A percentile compares a stretch with the other conserved stretches of the same genome.
phyloP scores from a whole-genome alignment of 1,140 invertebrate species.

The Nebria ingens region DNA sequence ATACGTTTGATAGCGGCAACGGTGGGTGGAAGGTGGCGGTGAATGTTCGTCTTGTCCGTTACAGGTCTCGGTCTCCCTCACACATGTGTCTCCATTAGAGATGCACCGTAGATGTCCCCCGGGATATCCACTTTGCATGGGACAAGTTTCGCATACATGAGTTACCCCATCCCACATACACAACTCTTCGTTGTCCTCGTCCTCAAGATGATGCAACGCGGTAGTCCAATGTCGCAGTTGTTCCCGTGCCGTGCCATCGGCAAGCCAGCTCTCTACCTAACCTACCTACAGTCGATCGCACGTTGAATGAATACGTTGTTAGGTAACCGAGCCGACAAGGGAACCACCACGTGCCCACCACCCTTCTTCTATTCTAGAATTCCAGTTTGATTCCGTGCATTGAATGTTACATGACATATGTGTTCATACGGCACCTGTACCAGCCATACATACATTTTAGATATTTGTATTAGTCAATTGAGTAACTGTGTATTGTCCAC shows the following conservation, averaged over 20 bases:
- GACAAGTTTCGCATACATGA: conserved; percentile 5
- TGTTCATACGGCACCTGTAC: no score
- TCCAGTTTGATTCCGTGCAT: no score
- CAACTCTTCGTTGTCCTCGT: neutral
- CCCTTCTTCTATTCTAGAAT: no score
- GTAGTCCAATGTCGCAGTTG: neutral
- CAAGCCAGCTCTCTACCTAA: no score
- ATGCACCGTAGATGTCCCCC: neutral
- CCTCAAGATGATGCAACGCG: neutral
- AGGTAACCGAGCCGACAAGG: neutral
- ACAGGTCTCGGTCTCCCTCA: conserved; percentile 4
- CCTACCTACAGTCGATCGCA: no score
- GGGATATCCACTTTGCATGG: conserved; percentile 8
- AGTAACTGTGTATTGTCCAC: no score
- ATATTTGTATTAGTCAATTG: no score
- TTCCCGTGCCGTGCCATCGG: no score
- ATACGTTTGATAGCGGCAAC: neutral
- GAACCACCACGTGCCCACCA: neutral
- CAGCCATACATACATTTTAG: no score
- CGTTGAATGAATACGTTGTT: conserved; percentile 2
- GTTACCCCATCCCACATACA: neutral
- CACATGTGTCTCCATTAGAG: conserved; percentile 6
- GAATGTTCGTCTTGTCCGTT: neutral
- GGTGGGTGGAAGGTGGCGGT: neutral
- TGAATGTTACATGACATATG: no score